These are phyloP conservation scores for Idris sp. DNA, from an alignment of 1,140 invertebrate species.

Conservation along the genomic window DNA sequence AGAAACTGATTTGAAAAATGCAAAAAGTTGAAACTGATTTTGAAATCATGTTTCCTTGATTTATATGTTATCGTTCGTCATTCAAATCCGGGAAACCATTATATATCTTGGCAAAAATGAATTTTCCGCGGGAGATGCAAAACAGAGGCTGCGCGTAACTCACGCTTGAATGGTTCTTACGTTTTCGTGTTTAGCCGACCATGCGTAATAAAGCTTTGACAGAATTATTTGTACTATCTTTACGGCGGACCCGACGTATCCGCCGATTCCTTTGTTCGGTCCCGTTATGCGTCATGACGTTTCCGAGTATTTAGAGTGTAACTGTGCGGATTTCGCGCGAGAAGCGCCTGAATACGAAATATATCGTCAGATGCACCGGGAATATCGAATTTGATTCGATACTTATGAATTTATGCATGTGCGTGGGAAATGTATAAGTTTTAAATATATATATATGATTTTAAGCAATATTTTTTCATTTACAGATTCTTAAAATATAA, in stretches of 20 bases:
- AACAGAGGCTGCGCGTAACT: slow-evolving; percentile 43
- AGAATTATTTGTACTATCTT: slow-evolving; percentile 66
- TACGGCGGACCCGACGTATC: slow-evolving; percentile 59
- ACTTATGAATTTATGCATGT: slow-evolving; percentile 59
- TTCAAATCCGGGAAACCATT: too few species aligned
- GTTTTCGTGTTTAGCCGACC: slow-evolving; percentile 45
- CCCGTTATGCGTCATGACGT: slow-evolving; percentile 64
- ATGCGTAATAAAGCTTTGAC: slow-evolving; percentile 61
- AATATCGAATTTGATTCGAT: slow-evolving; percentile 60
- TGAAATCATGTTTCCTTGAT: too few species aligned
- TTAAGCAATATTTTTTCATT: too few species aligned
- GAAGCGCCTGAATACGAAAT: slow-evolving; percentile 59
- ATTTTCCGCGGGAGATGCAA: slow-evolving; percentile 43
- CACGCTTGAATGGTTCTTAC: slow-evolving; percentile 39
- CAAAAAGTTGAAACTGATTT: too few species aligned
- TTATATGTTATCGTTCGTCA: too few species aligned
- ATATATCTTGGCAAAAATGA: too few species aligned
- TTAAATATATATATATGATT: slow-evolving; percentile 52
- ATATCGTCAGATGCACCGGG: slow-evolving; percentile 47
- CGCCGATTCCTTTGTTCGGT: slow-evolving; percentile 61
- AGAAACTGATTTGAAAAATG: too few species aligned
- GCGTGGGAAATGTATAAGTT: slow-evolving; percentile 54
- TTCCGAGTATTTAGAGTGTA: slow-evolving; percentile 65
- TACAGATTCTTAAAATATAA: too few species aligned
- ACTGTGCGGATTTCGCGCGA: slow-evolving; percentile 60